Conservation (phyloP, 2,888 invertebrate species). For the Priocnemis perturbator region DNA sequence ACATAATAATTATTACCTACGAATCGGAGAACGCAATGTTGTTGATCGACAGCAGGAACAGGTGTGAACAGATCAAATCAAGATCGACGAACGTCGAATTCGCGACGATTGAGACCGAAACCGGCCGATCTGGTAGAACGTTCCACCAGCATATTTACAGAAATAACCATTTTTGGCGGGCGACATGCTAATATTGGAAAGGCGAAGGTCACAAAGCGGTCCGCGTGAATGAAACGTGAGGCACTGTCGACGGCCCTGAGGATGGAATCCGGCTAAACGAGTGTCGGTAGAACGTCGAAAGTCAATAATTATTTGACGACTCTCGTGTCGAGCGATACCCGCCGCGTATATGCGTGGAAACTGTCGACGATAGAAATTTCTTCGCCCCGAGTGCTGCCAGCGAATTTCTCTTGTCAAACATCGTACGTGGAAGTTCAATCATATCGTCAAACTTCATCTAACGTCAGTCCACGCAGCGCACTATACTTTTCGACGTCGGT, state of each 20-base stretch:
- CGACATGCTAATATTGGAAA: conserved; percentile 25
- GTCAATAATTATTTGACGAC: conserved; percentile 25
- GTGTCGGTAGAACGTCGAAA: conserved; percentile 28
- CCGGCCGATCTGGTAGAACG: neutral
- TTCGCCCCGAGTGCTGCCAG: neutral
- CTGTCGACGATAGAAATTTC: no score
- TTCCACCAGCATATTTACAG: neutral
- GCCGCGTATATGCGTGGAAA: conserved; percentile 1
- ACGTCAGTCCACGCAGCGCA: no score
- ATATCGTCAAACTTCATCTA: neutral
- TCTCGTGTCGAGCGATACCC: conserved; percentile 9
- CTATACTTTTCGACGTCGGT: no score
- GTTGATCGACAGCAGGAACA: no score
- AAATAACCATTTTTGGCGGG: conserved; percentile 13
- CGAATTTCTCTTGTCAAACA: conserved; percentile 5
- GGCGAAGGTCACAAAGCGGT: conserved; percentile 32
- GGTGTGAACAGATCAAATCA: no score
- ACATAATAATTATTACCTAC: no score
- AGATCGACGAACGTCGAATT: no score
- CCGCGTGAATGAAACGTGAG: conserved; percentile 30
- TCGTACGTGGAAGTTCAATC: neutral
- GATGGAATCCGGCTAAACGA: conserved; percentile 45
- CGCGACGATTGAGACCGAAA: neutral
- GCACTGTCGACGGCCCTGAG: conserved; percentile 37
- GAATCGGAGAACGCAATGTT: no score